Evolutionary conservation across 2,888 invertebrate species (phyloP).

Genomic region (Adelphocoris suturalis): DNA sequence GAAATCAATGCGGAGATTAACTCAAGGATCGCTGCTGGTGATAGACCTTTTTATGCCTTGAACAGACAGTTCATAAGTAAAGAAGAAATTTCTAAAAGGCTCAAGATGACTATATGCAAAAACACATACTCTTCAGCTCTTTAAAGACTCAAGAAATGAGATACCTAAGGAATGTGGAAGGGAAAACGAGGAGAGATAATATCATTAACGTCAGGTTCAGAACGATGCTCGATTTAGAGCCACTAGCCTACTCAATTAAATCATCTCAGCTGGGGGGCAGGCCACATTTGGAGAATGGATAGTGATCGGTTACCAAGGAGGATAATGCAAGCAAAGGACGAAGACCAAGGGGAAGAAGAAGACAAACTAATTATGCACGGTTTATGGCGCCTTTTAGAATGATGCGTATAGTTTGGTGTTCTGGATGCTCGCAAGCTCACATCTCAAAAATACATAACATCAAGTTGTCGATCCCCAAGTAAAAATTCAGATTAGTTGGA

Average conservation of each 20-base stretch:
- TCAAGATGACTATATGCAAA: background rate
- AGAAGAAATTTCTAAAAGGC: background rate
- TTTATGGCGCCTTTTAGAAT: too few species aligned
- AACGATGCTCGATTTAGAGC: background rate
- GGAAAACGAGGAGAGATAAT: background rate
- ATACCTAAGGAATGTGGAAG: background rate
- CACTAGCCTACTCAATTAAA: background rate
- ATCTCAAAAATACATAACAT: too few species aligned
- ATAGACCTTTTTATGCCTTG: background rate
- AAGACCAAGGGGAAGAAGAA: too few species aligned
- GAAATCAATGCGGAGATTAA: too few species aligned
- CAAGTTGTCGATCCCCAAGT: too few species aligned
- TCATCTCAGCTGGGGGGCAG: background rate
- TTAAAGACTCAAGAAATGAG: background rate
- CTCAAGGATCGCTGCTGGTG: background rate
- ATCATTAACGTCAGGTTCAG: background rate
- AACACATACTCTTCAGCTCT: background rate
- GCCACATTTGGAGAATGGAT: too few species aligned
- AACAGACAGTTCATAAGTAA: background rate
- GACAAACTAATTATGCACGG: too few species aligned
- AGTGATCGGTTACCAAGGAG: too few species aligned
- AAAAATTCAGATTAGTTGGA: too few species aligned
- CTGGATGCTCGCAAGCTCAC: too few species aligned
- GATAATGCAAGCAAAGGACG: too few species aligned
- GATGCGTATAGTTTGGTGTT: too few species aligned